These are phyloP conservation scores for Zhuqinia jingwanae DNA, from an alignment of 2,888 invertebrate genomes.

Conservation along the genomic window DNA sequence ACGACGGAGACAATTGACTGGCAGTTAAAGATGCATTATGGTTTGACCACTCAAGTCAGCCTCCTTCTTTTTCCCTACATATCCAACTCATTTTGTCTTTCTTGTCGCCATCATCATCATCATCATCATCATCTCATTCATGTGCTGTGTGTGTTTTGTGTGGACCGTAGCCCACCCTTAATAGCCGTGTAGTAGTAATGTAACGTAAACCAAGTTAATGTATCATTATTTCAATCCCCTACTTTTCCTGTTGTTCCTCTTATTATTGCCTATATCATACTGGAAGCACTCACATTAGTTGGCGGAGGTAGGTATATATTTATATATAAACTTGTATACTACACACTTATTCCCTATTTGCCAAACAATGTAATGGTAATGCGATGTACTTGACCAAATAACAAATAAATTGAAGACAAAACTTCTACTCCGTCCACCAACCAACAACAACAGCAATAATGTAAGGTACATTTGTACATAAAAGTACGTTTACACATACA, in stretches of 20 bases:
- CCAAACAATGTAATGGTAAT: slow-evolving; percentile 34
- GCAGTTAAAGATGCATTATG: slow-evolving; percentile 61
- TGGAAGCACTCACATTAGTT: neutral
- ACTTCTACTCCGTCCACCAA: slow-evolving; percentile 6
- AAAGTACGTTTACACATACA: neutral
- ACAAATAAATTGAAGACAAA: slow-evolving; percentile 56
- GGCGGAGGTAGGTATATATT: too few species aligned
- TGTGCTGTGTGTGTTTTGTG: too few species aligned
- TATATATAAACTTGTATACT: neutral
- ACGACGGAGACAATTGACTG: slow-evolving; percentile 55
- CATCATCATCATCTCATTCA: neutral
- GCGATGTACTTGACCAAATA: slow-evolving; percentile 58
- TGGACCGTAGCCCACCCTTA: slow-evolving; percentile 45
- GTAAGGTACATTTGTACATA: neutral
- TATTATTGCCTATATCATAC: neutral
- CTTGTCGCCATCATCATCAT: neutral
- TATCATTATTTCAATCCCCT: slow-evolving; percentile 63
- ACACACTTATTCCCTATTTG: too few species aligned
- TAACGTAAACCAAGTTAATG: slow-evolving; percentile 58
- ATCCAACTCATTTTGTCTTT: neutral
- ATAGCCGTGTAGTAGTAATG: slow-evolving; percentile 39
- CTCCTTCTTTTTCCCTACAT: neutral
- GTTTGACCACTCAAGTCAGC: slow-evolving; percentile 47
- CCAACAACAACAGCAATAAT: too few species aligned
- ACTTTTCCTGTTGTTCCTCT: neutral